Percentiles rank a stretch among this genome's conserved stretches.
Evolutionary conservation across 2,113 vertebrate genomes (phyloP).

Genomic region (Xiphorhynchus elegans): DNA sequence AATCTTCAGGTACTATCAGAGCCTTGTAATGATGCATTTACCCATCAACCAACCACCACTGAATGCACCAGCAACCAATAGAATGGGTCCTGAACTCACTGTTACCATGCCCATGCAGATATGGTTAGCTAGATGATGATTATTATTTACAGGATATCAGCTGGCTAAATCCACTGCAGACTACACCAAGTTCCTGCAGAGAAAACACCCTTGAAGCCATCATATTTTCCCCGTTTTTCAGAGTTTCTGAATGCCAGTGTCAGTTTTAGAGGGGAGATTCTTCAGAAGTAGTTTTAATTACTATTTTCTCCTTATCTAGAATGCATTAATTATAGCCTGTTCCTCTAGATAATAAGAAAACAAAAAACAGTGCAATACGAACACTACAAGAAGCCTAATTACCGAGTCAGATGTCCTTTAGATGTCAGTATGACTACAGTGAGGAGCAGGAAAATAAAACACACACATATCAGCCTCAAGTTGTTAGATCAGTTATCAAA

Average conservation of each 20-base stretch:
- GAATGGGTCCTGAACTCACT: not conserved
- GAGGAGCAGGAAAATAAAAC: conserved; percentile 22
- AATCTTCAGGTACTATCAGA: not conserved
- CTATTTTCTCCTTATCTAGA: conserved; percentile 30
- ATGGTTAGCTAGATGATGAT: not conserved
- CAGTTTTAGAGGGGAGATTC: not conserved
- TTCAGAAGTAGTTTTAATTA: conserved; percentile 11
- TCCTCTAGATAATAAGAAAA: conserved; percentile 33
- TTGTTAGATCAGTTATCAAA: conserved; percentile 59
- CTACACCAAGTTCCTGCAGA: not conserved
- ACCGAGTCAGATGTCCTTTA: conserved; percentile 53
- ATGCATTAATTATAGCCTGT: conserved; percentile 2
- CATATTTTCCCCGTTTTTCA: not conserved
- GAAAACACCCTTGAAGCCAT: not conserved
- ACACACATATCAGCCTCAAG: not conserved
- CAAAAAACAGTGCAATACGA: conserved; percentile 3
- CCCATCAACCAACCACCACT: not conserved
- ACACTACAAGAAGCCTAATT: conserved; percentile 42
- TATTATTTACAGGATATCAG: not conserved
- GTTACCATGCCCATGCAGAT: not conserved
- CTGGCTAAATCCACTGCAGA: not conserved
- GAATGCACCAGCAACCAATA: not conserved
- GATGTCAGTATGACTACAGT: conserved; percentile 51
- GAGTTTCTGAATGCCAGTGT: not conserved
- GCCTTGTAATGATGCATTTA: not conserved